Percentiles rank a stretch among this genome's conserved stretches.
Conservation (phyloP, 2,797 vertebrate genomes). For the Squalus acanthias region DNA sequence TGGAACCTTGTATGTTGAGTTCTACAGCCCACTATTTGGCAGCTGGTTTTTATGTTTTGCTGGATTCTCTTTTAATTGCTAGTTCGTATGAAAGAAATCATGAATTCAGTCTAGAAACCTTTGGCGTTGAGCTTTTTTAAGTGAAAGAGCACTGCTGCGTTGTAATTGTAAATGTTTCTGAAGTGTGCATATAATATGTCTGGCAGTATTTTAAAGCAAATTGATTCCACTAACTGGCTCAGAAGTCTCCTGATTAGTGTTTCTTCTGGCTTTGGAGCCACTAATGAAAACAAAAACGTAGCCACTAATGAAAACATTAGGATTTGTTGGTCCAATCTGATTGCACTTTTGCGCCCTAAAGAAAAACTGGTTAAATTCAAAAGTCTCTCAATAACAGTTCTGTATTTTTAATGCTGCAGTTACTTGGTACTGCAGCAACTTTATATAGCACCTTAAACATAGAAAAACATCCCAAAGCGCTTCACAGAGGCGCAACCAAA, state of each 20-base stretch:
- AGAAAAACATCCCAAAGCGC: background rate
- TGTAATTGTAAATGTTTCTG: background rate
- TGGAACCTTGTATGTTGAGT: background rate
- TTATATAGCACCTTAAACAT: background rate
- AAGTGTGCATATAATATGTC: background rate
- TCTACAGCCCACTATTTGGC: background rate
- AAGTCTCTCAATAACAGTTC: background rate
- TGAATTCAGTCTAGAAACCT: background rate
- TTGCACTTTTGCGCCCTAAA: background rate
- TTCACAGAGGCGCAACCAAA: background rate
- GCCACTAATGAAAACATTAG: background rate
- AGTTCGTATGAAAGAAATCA: background rate
- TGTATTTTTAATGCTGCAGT: background rate
- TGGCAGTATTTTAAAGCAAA: background rate
- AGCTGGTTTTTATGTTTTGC: background rate
- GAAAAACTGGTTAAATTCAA: background rate
- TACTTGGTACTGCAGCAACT: background rate
- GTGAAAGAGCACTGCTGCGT: background rate
- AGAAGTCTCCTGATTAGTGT: background rate
- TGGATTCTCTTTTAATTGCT: background rate
- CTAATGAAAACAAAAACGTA: background rate
- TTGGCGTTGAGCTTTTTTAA: background rate
- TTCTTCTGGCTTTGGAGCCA: background rate
- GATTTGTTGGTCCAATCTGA: background rate
- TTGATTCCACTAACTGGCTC: background rate